A percentile compares a stretch with the other conserved stretches of the same genome.
These are phyloP conservation scores for Bolborhynchus lineola DNA, from an alignment of 2,113 vertebrate genomes.

Conservation along the genomic window DNA sequence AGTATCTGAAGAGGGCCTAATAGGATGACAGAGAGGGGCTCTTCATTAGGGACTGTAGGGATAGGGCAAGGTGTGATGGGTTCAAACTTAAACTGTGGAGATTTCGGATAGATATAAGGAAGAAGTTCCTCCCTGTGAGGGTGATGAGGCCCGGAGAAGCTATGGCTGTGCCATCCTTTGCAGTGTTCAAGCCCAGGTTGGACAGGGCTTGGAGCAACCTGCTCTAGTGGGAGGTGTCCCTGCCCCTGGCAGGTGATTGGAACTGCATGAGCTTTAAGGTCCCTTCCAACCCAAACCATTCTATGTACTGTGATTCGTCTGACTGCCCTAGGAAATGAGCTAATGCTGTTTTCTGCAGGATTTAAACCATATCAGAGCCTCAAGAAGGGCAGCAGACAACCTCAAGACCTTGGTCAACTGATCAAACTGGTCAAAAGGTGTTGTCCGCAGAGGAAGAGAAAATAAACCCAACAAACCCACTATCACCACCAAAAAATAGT, in stretches of 20 bases:
- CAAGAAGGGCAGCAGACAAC: background rate
- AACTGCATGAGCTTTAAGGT: background rate
- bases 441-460: background rate
- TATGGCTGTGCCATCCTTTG: background rate
- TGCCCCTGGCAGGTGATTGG: background rate
- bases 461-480: background rate
- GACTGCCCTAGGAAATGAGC: background rate
- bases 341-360: background rate
- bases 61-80: background rate
- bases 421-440: background rate
- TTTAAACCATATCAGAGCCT: background rate
- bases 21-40: background rate
- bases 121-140: background rate
- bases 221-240: background rate
- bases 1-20: background rate
- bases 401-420: background rate
- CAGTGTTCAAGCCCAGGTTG: background rate
- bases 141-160: background rate
- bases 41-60: background rate
- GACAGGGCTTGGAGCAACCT: background rate
- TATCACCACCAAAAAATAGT: background rate
- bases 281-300: background rate
- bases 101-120: background rate
- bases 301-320: background rate
- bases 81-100: background rate